Evolutionary conservation across 1,140 invertebrate species (phyloP).

Genomic region (Microplitis mediator): DNA sequence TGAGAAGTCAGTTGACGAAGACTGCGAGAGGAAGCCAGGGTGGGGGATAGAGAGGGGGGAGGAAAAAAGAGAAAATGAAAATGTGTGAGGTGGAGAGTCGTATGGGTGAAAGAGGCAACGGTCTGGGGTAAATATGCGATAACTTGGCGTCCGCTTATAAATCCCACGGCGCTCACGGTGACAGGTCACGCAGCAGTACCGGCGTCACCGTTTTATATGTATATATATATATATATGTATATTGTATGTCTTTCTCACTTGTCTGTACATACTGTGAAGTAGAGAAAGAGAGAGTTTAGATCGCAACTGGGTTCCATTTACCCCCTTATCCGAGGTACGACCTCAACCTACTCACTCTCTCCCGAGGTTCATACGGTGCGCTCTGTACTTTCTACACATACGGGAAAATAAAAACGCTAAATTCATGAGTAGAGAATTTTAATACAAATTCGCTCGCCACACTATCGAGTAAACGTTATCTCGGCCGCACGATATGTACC

Average conservation of each 20-base stretch:
- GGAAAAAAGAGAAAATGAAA: neutral
- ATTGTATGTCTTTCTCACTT: neutral
- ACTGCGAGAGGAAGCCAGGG: neutral
- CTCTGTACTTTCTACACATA: too few relatives aligned
- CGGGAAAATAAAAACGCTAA: slow-evolving; percentile 5
- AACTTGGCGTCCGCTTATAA: slow-evolving; percentile 61
- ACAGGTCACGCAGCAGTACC: slow-evolving; percentile 58
- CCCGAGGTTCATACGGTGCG: neutral
- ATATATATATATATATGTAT: too few relatives aligned
- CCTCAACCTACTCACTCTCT: neutral
- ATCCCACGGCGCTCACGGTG: slow-evolving; percentile 58
- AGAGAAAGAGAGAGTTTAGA: neutral
- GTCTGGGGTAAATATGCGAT: slow-evolving; percentile 58
- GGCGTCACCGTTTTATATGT: slow-evolving; percentile 14
- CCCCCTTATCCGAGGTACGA: slow-evolving; percentile 11
- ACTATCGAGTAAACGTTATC: slow-evolving; percentile 21
- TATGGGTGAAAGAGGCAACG: slow-evolving; percentile 26
- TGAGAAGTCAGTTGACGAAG: slow-evolving; percentile 7
- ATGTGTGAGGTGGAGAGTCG: neutral
- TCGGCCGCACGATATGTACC: slow-evolving; percentile 8
- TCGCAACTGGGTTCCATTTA: slow-evolving; percentile 6
- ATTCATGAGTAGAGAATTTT: slow-evolving; percentile 26
- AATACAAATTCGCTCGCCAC: slow-evolving; percentile 20
- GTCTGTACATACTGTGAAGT: neutral
- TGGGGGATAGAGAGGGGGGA: slow-evolving; percentile 1